Base-by-base conservation (phyloP, 2,113 vertebrate species). In the Circaetus cinerascens region DNA sequence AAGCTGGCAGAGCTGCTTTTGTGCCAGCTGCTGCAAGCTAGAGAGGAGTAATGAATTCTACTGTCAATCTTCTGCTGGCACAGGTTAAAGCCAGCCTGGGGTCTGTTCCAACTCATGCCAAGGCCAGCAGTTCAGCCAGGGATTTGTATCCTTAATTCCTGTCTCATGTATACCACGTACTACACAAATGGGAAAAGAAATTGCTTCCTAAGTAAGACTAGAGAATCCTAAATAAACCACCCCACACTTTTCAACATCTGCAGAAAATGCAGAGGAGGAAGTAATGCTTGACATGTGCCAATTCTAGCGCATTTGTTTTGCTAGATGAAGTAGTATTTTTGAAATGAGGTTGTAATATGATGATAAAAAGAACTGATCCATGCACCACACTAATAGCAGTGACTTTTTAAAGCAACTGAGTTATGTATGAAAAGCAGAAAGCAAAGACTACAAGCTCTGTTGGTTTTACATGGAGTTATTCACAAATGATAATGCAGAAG, bases 41-140 rank as follows among this genome's bases (percentile, higher is more conserved):
- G 56, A 95, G 77, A 93, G 56, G 43, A 88, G 92, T 91, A 95
- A 96, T 95, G 96, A 97, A 95, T 94, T 96, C 92, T 73, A 34
- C 92, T 94, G 95, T 95, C 96, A 95, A 96, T 95, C 96, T 96
- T 94, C 87, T 55, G 51, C 57, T 93, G 96, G 95, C 87, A 79
- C 6, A 85, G 71, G 62, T 71, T 95, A 88, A 94, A 93, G 90
- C 59, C 77, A 94, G 92, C 78, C 60, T 90, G 81, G 93, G 77
- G 74, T 85, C 87, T 88, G 78, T 62, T 97, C 95, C 93, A 94
- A 72, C 84, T 93, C 87, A 95, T 91, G 90, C 87, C 93, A 95
- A 93, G 69, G 84, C 93, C 90, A 93, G 93, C 40, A 91, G 87
- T 90, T 93, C 69, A 86, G 74, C 48, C 74, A 79, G 79, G 86